phyloP scores from a whole-genome alignment of 1,140 invertebrate genomes.

The Dreissena polymorpha region DNA sequence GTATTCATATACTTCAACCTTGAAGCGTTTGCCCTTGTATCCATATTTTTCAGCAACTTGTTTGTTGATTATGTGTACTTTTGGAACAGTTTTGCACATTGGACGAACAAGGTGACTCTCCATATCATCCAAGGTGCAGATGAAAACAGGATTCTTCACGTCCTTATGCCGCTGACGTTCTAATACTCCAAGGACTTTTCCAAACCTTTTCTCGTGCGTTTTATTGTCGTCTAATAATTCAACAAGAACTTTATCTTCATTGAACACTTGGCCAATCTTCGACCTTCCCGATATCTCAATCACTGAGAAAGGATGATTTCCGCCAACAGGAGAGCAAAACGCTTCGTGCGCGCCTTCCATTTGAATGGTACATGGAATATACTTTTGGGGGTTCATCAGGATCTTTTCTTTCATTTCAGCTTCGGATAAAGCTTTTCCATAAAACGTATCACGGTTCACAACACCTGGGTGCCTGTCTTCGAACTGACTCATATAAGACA shows the following conservation, averaged over 20 bases:
- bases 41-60: conserved; percentile 24
- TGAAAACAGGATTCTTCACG: conserved; percentile 57
- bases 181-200: conserved; percentile 66
- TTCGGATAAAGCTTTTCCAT: conserved; percentile 1
- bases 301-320: neutral
- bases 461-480: conserved; percentile 23
- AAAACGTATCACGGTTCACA: conserved; percentile 4
- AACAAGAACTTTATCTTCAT: conserved; percentile 73
- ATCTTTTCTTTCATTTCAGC: neutral
- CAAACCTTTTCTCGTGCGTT: conserved; percentile 53
- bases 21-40: conserved; percentile 34
- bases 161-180: conserved; percentile 55
- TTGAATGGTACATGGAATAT: conserved; percentile 25
- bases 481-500: conserved; percentile 14
- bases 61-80: conserved; percentile 64
- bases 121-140: conserved; percentile 62
- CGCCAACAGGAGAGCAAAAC: conserved; percentile 14
- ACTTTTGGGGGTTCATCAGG: conserved; percentile 12
- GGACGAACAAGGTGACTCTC: conserved; percentile 66
- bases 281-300: conserved; percentile 47
- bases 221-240: conserved; percentile 59
- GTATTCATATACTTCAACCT: conserved; percentile 37
- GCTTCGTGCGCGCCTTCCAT: conserved; percentile 19
- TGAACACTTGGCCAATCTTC: conserved; percentile 64
- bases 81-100: conserved; percentile 67